Evolutionary conservation across 2,888 invertebrate genomes (phyloP).

Genomic region (Drosophila fungiperda): DNA sequence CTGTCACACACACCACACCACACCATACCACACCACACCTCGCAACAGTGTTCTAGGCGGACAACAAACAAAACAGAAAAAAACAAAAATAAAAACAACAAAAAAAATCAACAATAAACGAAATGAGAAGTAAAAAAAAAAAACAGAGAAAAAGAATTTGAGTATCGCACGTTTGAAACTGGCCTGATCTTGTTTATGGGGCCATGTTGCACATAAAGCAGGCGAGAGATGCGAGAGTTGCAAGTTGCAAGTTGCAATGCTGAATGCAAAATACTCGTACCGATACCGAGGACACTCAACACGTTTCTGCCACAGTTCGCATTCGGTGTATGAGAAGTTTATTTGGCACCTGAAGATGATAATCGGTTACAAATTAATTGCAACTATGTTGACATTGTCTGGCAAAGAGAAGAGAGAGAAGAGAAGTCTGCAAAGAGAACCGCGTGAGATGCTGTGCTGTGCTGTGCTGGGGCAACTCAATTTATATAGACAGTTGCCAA

Average conservation of each 20-base stretch:
- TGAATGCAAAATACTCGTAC: constrained; percentile 58
- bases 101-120: not conserved
- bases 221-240: constrained; percentile 46
- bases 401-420: constrained; percentile 4
- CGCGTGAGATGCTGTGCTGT: not conserved
- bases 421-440: constrained; percentile 10
- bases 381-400: constrained; percentile 81
- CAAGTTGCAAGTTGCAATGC: constrained; percentile 43
- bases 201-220: constrained; percentile 79
- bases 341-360: constrained; percentile 85
- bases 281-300: constrained; percentile 76
- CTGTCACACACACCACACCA: constrained; percentile 37
- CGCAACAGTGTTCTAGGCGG: constrained; percentile 26
- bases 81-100: no score
- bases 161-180: constrained; percentile 64
- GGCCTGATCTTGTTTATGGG: constrained; percentile 75
- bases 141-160: constrained; percentile 18
- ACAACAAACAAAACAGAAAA: constrained; percentile 14
- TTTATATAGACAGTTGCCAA: constrained; percentile 80
- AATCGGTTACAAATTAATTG: constrained; percentile 85
- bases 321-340: constrained; percentile 80
- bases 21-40: not conserved
- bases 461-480: constrained; percentile 53
- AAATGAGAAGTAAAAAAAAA: constrained; percentile 1
- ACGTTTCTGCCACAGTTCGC: constrained; percentile 54